Evolutionary conservation across 92 coral and sea anemone genomes (phyloP).

Genomic region (Paragorgia papillata): DNA sequence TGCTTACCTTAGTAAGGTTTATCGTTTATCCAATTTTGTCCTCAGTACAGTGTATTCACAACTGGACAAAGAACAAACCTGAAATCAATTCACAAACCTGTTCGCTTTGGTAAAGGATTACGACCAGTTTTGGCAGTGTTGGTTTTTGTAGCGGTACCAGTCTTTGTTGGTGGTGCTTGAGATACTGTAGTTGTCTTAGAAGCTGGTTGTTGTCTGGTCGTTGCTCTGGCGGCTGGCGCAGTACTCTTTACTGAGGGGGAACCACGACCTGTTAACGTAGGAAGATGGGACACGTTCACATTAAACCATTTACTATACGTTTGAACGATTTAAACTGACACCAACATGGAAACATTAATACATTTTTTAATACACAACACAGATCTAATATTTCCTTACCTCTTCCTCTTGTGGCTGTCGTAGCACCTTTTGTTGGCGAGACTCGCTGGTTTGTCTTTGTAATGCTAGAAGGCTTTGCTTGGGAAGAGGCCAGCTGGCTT

Average conservation of each 20-base stretch:
- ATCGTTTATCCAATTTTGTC: too few species aligned
- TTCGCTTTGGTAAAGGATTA: conserved; percentile 10
- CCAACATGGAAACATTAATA: too few species aligned
- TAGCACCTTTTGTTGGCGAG: conserved; percentile 44
- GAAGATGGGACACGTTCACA: too few species aligned
- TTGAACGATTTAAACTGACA: too few species aligned
- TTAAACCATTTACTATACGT: too few species aligned
- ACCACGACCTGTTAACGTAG: conserved; percentile 45
- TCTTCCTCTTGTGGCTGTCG: conserved; percentile 36
- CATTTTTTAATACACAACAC: too few species aligned
- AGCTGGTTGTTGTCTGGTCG: conserved; percentile 49
- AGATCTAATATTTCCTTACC: background rate
- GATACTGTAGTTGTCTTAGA: conserved; percentile 27
- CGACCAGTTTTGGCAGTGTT: conserved; percentile 11
- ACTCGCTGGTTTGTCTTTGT: conserved; percentile 13
- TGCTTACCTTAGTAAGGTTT: too few species aligned
- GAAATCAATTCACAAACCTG: conserved; percentile 28
- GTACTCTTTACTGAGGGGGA: conserved; percentile 43
- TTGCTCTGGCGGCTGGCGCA: conserved; percentile 39
- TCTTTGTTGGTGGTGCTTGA: background rate
- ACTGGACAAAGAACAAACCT: too few species aligned
- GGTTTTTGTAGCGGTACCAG: conserved; percentile 2
- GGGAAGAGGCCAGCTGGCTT: conserved; percentile 63
- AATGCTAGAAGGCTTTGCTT: conserved; percentile 47
- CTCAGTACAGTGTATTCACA: too few species aligned